Percentiles rank a stretch among this genome's conserved stretches.
These are phyloP conservation scores for Galbula dea DNA, from an alignment of 2,113 vertebrate genomes.

Conservation along the genomic window DNA sequence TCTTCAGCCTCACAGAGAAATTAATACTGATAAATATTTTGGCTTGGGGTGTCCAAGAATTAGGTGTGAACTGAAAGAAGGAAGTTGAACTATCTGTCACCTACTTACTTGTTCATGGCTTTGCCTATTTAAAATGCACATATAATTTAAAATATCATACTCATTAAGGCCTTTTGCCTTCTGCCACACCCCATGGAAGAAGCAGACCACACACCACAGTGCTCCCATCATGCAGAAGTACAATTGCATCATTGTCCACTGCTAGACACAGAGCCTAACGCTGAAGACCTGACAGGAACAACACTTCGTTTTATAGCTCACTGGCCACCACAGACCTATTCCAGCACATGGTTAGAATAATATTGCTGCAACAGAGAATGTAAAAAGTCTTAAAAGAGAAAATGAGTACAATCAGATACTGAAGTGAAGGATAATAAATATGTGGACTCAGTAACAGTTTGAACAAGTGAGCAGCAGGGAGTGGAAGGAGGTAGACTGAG, in stretches of 20 bases:
- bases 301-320: background rate
- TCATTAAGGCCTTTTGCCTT: background rate
- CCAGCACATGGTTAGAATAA: background rate
- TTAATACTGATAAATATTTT: background rate
- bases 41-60: background rate
- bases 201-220: background rate
- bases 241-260: background rate
- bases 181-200: background rate
- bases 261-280: background rate
- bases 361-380: background rate
- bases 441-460: background rate
- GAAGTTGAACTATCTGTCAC: background rate
- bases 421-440: background rate
- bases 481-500: background rate
- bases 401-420: background rate
- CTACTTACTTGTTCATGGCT: background rate
- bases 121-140: background rate
- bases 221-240: background rate
- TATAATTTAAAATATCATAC: background rate
- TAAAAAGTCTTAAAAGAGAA: background rate
- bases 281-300: background rate
- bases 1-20: background rate
- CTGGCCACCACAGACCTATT: background rate
- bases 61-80: background rate
- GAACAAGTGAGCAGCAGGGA: background rate